phyloP scores from a whole-genome alignment of 2,113 vertebrate species.

The Onychostoma macrolepis region DNA sequence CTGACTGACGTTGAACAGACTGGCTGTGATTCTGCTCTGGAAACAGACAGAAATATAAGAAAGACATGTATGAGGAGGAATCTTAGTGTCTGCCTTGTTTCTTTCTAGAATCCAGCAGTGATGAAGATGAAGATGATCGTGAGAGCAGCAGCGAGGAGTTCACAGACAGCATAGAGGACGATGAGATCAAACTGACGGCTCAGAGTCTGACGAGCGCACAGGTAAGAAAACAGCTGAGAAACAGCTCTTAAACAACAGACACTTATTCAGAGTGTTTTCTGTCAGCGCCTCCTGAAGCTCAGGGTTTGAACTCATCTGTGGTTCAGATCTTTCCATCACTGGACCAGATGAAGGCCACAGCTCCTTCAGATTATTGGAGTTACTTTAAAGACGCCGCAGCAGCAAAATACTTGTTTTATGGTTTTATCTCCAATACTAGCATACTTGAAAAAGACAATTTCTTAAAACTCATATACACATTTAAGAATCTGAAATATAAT shows the following conservation, averaged over 20 bases:
- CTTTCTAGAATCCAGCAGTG: slow-evolving; percentile 78
- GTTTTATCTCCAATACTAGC: background rate
- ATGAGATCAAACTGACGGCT: slow-evolving; percentile 48
- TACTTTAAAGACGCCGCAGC: background rate
- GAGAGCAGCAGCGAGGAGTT: slow-evolving; percentile 74
- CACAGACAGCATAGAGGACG: slow-evolving; percentile 83
- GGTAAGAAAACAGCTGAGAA: slow-evolving; percentile 62
- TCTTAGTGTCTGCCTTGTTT: slow-evolving; percentile 42
- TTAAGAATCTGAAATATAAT: background rate
- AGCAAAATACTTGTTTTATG: background rate
- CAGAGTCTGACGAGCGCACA: slow-evolving; percentile 64
- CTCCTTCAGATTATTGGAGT: background rate
- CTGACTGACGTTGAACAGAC: background rate
- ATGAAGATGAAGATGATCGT: slow-evolving; percentile 62
- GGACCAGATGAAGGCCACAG: background rate
- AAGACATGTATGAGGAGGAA: too few species aligned
- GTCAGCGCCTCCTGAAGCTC: background rate
- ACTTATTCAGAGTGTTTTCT: background rate
- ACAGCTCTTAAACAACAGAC: background rate
- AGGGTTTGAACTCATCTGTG: background rate
- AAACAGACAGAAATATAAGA: background rate
- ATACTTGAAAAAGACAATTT: background rate
- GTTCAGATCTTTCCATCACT: background rate
- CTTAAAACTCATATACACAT: background rate
- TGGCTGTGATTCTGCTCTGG: background rate